Percentiles rank a stretch among this genome's conserved stretches.
Conservation (phyloP, 2,888 invertebrate species). For the Drosophila barbarae region DNA sequence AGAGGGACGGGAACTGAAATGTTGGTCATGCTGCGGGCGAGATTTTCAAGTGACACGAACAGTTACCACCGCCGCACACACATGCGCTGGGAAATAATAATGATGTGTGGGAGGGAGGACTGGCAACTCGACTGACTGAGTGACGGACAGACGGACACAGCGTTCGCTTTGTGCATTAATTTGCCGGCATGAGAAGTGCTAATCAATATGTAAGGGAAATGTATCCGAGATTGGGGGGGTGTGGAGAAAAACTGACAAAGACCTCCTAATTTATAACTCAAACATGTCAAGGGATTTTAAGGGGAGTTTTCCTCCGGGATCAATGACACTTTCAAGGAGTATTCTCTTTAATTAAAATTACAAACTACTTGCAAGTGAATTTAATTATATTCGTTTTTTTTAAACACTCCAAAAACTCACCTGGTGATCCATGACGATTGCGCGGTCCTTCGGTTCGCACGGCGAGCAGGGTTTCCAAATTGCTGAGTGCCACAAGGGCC, state of each 20-base stretch:
- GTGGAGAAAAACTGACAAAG: conserved; percentile 18
- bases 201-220: conserved; percentile 36
- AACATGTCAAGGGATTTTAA: conserved; percentile 21
- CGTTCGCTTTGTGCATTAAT: conserved; percentile 38
- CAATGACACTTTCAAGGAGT: conserved; percentile 19
- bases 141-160: not conserved
- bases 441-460: conserved; percentile 63
- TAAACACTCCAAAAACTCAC: conserved; percentile 56
- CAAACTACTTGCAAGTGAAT: not conserved
- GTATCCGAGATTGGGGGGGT: not conserved
- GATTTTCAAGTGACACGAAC: conserved; percentile 50
- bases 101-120: conserved; percentile 16
- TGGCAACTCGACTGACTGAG: not conserved
- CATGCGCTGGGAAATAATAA: conserved; percentile 1
- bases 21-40: conserved; percentile 58
- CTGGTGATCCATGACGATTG: conserved; percentile 75
- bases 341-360: not conserved
- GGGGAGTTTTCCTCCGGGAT: conserved; percentile 1
- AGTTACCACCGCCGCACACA: conserved; percentile 30
- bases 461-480: conserved; percentile 71
- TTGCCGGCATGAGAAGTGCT: conserved; percentile 40
- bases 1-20: conserved; percentile 8
- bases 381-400: not conserved
- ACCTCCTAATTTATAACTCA: conserved; percentile 31
- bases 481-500: conserved; percentile 73